Percentiles rank a stretch among this genome's conserved stretches.
Evolutionary conservation across 2,888 invertebrate genomes (phyloP).

Genomic region (Latrodectus elegans): DNA sequence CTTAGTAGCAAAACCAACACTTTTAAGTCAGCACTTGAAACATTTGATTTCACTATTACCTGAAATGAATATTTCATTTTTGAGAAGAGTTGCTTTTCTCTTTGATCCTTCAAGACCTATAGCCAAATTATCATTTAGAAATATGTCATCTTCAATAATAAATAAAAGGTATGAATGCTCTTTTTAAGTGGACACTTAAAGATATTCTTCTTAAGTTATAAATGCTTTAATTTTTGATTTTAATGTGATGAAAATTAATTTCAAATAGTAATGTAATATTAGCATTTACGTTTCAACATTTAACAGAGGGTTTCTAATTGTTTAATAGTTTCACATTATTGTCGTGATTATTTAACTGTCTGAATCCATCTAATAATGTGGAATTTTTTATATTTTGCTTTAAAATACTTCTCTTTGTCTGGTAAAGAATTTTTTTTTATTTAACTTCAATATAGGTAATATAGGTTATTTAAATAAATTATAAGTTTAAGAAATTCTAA

Average conservation of each 20-base stretch:
- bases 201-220: neutral
- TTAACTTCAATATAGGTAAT: too few relatives aligned
- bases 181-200: neutral
- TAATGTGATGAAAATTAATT: neutral
- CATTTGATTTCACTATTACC: conserved; percentile 73
- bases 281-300: too few relatives aligned
- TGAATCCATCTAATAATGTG: too few relatives aligned
- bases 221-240: neutral
- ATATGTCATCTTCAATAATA: conserved; percentile 38
- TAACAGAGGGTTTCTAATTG: too few relatives aligned
- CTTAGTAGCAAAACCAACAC: conserved; percentile 74
- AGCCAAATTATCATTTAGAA: conserved; percentile 66
- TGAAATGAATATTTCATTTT: conserved; percentile 71
- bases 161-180: conserved; percentile 31
- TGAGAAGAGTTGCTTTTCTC: conserved; percentile 77
- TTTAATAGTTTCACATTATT: too few relatives aligned
- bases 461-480: too few relatives aligned
- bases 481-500: too few relatives aligned
- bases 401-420: too few relatives aligned
- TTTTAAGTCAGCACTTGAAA: conserved; percentile 73
- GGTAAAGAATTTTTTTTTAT: too few relatives aligned
- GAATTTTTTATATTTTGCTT: too few relatives aligned
- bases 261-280: neutral
- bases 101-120: conserved; percentile 81
- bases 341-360: too few relatives aligned